phyloP scores from a whole-genome alignment of 2,797 vertebrate genomes.

The Melanotaenia maccullochi region DNA sequence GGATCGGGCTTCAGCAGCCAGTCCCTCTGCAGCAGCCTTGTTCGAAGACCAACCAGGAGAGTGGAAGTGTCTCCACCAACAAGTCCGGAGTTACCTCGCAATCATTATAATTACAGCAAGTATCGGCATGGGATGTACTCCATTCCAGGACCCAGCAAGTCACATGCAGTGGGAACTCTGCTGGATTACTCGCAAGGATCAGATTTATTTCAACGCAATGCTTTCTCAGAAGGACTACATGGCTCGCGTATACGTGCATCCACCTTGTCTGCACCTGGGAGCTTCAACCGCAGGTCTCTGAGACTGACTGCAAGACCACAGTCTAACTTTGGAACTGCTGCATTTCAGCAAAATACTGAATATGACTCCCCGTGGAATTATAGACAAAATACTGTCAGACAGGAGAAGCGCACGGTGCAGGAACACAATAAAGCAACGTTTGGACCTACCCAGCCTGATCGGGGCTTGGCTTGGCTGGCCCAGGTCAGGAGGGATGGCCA shows the following conservation, averaged over 20 bases:
- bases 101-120: conserved; percentile 15
- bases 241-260: not conserved
- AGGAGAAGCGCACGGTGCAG: conserved; percentile 2
- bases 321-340: not conserved
- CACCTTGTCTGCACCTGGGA: not conserved
- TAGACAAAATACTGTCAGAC: conserved; percentile 8
- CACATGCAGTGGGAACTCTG: not conserved
- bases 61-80: conserved; percentile 61
- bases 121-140: conserved; percentile 33
- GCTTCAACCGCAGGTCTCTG: not conserved
- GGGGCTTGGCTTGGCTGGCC: conserved; percentile 33
- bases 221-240: conserved; percentile 48
- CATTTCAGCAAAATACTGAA: conserved; percentile 24
- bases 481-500: conserved; percentile 29
- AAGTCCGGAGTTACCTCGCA: conserved; percentile 22
- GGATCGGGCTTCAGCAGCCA: not conserved
- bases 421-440: not conserved
- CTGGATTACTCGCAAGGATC: not conserved
- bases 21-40: conserved; percentile 20
- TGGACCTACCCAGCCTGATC: not conserved
- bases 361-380: not conserved
- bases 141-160: conserved; percentile 32
- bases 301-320: not conserved
- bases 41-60: conserved; percentile 46
- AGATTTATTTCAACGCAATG: conserved; percentile 21